A percentile compares a stretch with the other conserved stretches of the same genome.
These are phyloP conservation scores for Leptopterna dolabrata DNA, from an alignment of 2,888 invertebrate species.

Conservation along the genomic window DNA sequence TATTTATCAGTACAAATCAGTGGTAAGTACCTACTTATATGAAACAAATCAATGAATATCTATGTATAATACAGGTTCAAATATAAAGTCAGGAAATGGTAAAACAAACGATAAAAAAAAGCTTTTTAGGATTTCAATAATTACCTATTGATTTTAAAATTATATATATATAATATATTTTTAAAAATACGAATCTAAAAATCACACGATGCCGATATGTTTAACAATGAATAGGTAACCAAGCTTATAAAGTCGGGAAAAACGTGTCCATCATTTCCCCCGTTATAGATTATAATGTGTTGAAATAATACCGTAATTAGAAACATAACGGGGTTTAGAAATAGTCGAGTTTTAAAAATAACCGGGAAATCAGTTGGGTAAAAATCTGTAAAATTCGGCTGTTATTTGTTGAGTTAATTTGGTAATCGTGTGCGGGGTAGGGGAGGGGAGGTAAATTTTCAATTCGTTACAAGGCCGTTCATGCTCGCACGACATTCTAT, in stretches of 20 bases:
- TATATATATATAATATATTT: not conserved
- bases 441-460: no score
- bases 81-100: not conserved
- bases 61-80: not conserved
- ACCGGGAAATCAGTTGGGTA: not conserved
- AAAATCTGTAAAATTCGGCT: not conserved
- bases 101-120: not conserved
- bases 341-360: not conserved
- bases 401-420: not conserved
- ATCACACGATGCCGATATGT: constrained; percentile 51
- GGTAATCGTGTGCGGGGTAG: not conserved
- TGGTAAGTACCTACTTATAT: no score
- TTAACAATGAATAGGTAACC: constrained; percentile 33
- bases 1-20: no score
- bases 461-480: no score
- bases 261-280: constrained; percentile 26
- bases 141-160: not conserved
- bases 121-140: not conserved
- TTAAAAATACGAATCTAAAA: constrained; percentile 40
- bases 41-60: no score
- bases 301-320: not conserved
- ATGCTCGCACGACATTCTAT: no score
- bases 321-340: not conserved
- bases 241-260: constrained; percentile 23
- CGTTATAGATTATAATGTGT: not conserved